phyloP scores from a whole-genome alignment of 2,113 vertebrate genomes.

The Apteryx owenii region DNA sequence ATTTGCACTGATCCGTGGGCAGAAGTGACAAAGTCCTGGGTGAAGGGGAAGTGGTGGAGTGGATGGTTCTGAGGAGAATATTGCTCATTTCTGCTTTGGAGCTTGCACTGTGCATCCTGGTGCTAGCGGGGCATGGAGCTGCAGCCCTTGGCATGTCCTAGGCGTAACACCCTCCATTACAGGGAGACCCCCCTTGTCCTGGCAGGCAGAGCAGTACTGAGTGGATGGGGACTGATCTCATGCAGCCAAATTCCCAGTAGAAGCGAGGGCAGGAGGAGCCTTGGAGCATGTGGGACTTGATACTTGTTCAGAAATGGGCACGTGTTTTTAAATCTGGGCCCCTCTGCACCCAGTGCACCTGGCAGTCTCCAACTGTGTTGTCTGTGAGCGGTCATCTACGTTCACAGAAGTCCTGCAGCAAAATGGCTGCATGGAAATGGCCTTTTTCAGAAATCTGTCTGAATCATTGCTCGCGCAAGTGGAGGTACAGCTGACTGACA shows the following conservation, averaged over 20 bases:
- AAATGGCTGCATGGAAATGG: neutral
- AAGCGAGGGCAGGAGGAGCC: neutral
- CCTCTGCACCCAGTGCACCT: neutral
- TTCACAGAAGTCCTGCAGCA: neutral
- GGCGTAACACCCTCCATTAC: neutral
- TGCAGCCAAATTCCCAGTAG: fast-evolving
- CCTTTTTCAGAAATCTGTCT: neutral
- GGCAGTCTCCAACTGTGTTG: neutral
- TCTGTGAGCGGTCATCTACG: neutral
- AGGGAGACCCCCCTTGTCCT: neutral
- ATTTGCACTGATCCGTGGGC: neutral
- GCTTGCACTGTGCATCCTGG: neutral
- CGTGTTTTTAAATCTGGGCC: neutral
- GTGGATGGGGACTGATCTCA: neutral
- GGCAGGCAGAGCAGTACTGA: neutral
- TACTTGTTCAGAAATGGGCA: neutral
- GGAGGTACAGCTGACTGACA: neutral
- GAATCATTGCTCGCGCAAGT: neutral
- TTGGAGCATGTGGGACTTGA: neutral
- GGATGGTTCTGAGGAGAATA: neutral
- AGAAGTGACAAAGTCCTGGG: neutral
- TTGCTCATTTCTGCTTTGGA: neutral
- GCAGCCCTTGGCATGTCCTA: neutral
- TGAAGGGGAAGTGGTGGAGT: neutral
- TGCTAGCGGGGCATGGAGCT: neutral